Base-by-base conservation (phyloP, 2,888 invertebrate species). In the Flexamia atlantica region DNA sequence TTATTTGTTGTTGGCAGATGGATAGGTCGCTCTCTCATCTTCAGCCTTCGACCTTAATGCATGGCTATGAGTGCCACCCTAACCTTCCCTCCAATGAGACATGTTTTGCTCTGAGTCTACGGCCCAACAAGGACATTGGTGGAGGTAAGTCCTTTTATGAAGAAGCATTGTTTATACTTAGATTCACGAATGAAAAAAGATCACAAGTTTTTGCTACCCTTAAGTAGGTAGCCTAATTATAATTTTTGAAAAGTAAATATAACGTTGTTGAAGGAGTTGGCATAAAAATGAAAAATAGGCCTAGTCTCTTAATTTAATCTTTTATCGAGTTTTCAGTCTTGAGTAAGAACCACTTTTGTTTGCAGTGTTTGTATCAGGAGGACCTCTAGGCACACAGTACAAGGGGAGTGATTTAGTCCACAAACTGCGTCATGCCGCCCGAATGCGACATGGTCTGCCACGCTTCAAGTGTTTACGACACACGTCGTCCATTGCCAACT, bases 41-140 rank as follows among this genome's bases (percentile, higher is more conserved):
- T 30, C 86, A 85, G 53, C 86, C 85, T 17, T 64, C 82, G 0
- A 79, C 85, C 20, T 83, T 86, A 36, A 85, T 84, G 68, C 83
- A 85, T 20, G 86, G 86, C n/a, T 86, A 86, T 82, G 72, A 72
- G 40, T 40, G 40, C 12, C 40, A 40, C 23, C 32, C 70, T 10
- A 83, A 84, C 57, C 46, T 30, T 46, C 57, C 57, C 28, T 40
- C 25, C 5, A 30, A 12, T 2, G 42, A 79, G 23, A 64, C 64
- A 12, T 25, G 28, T 14, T 64, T 64, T 12, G 64, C 64, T 4
- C 28, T 64, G 10, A 25, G 28, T 17, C 17, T 64, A 7, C 28
- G 64, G 17, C 30, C 64, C 14, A 64, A 30, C 17, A 25, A 30
- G n/a, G 64, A 64, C 14, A 64, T 64, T 30, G 64, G 64, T 12